A percentile compares a stretch with the other conserved stretches of the same genome.
Conservation (phyloP, 2,113 vertebrate genomes). For the Saccopteryx bilineata region DNA sequence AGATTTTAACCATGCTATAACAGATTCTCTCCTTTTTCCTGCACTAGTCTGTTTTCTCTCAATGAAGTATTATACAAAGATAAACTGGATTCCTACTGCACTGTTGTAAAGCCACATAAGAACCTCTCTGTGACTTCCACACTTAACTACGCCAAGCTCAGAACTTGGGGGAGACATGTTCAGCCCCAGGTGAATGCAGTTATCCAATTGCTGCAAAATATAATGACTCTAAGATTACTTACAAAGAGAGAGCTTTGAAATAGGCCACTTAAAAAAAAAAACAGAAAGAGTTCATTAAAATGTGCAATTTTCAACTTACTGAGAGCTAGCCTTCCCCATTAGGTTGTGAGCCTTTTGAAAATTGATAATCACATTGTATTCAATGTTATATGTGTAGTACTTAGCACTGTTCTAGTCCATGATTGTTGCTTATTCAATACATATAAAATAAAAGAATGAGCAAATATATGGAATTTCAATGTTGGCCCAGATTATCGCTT, state of each 20-base stretch:
- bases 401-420: not conserved
- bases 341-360: not conserved
- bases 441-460: conserved; percentile 45
- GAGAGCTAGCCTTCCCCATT: not conserved
- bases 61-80: not conserved
- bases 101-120: not conserved
- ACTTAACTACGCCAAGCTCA: not conserved
- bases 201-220: conserved; percentile 7
- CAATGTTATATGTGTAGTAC: not conserved
- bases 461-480: not conserved
- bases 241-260: conserved; percentile 11
- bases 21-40: conserved; percentile 6
- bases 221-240: not conserved
- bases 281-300: conserved; percentile 13
- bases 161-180: not conserved
- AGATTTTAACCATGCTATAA: conserved; percentile 1
- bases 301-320: conserved; percentile 26
- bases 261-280: not conserved
- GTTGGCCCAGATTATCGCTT: not conserved
- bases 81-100: not conserved
- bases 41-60: conserved; percentile 14
- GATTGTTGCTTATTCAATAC: conserved; percentile 13
- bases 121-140: conserved; percentile 8
- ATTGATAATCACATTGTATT: not conserved
- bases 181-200: not conserved